These are phyloP conservation scores for Amphiprion clarkii DNA, from an alignment of 2,797 vertebrate genomes.

Conservation along the genomic window DNA sequence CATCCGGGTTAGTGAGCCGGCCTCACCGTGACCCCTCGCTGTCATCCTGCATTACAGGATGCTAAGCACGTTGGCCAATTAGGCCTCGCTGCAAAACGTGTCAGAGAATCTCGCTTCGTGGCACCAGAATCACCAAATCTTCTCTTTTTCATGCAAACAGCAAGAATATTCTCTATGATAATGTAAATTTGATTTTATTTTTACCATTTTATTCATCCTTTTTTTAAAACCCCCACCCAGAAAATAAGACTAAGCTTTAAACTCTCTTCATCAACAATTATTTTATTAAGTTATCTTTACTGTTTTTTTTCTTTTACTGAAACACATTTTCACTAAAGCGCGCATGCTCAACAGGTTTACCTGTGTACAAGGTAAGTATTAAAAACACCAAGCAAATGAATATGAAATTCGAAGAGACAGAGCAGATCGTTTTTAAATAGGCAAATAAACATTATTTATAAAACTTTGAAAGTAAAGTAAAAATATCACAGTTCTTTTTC, in stretches of 20 bases:
- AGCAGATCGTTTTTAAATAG: constrained; percentile 93
- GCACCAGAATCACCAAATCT: constrained; percentile 42
- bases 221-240: constrained; percentile 4
- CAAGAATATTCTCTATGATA: background rate
- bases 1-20: constrained; percentile 82
- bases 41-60: constrained; percentile 84
- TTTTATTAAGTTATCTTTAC: constrained; percentile 87
- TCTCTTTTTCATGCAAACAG: constrained; percentile 20
- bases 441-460: constrained; percentile 97
- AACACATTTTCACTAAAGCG: constrained; percentile 89
- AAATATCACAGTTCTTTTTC: constrained; percentile 90
- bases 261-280: constrained; percentile 87
- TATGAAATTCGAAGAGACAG: constrained; percentile 89
- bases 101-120: constrained; percentile 51
- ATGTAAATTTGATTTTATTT: background rate
- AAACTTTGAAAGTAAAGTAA: constrained; percentile 92
- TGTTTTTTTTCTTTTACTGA: constrained; percentile 86
- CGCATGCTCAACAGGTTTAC: constrained; percentile 92
- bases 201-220: background rate
- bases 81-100: constrained; percentile 71
- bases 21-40: constrained; percentile 86
- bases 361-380: constrained; percentile 91
- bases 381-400: constrained; percentile 93
- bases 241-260: constrained; percentile 65
- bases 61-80: constrained; percentile 81